These are phyloP conservation scores for Ceramica pisi DNA, from an alignment of 2,888 invertebrate species.

Conservation along the genomic window DNA sequence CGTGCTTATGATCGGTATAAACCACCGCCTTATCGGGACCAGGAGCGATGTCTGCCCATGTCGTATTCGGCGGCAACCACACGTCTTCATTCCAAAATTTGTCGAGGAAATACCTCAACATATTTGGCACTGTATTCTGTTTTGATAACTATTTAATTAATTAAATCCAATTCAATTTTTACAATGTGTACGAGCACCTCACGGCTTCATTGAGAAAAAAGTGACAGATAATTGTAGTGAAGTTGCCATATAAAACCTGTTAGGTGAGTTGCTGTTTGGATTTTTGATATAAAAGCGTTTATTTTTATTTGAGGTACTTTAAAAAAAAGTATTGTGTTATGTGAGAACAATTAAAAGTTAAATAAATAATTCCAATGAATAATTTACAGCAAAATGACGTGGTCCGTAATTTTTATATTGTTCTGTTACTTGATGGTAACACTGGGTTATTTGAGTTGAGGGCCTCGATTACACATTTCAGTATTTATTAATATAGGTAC, in stretches of 20 bases:
- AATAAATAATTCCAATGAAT: not conserved
- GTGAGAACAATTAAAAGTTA: too few species aligned
- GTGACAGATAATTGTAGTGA: constrained; percentile 55
- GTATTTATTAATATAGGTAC: too few species aligned
- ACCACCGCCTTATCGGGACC: constrained; percentile 93
- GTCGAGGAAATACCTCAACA: constrained; percentile 86
- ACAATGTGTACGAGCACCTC: constrained; percentile 58
- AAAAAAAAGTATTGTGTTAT: not conserved
- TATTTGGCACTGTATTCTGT: constrained; percentile 68
- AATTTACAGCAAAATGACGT: not conserved
- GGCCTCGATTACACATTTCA: too few species aligned
- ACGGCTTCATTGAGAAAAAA: constrained; percentile 67
- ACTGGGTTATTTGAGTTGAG: too few species aligned
- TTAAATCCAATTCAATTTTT: constrained; percentile 56
- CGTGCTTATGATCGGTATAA: constrained; percentile 95
- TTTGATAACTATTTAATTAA: constrained; percentile 48
- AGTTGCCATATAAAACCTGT: constrained; percentile 46
- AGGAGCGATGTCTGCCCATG: constrained; percentile 96
- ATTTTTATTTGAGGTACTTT: too few species aligned
- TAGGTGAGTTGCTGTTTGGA: not conserved
- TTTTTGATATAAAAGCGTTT: not conserved
- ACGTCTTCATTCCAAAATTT: constrained; percentile 95
- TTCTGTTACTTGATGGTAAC: not conserved
- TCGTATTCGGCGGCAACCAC: constrained; percentile 98
- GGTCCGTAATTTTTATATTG: not conserved